Evolutionary conservation across 2,888 invertebrate species (phyloP).

Genomic region (Diarsia rubi): DNA sequence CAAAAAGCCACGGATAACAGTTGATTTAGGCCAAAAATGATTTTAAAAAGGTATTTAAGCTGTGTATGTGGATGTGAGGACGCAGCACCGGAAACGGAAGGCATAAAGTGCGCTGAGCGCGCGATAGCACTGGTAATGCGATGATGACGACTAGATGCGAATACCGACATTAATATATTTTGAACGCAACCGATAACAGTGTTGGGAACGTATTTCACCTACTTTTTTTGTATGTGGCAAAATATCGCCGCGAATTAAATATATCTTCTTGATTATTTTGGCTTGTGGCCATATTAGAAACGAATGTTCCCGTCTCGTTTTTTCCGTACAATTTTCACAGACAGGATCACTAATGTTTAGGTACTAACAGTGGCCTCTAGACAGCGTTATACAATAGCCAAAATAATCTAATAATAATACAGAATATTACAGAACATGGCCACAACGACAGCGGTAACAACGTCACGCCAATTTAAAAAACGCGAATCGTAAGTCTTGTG

Average conservation of each 20-base stretch:
- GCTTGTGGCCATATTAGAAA: not conserved
- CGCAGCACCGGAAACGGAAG: constrained; percentile 65
- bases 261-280: not conserved
- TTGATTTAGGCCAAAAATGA: constrained; percentile 65
- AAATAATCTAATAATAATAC: not conserved
- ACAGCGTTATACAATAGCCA: not conserved
- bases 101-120: constrained; percentile 62
- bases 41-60: constrained; percentile 69
- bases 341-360: not conserved
- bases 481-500: not conserved
- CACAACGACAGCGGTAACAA: not conserved
- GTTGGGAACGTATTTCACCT: constrained; percentile 37
- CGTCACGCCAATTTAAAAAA: not conserved
- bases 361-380: not conserved
- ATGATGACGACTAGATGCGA: constrained; percentile 67
- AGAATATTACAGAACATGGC: not conserved
- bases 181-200: constrained; percentile 56
- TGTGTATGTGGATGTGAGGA: constrained; percentile 53
- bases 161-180: constrained; percentile 64
- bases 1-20: constrained; percentile 45
- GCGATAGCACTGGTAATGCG: constrained; percentile 66
- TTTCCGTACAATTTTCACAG: not conserved
- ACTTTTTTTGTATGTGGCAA: constrained; percentile 20
- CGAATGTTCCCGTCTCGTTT: not conserved
- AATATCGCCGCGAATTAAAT: not conserved